Base-by-base conservation (phyloP, 2,888 invertebrate species). In the Caenorhabditis sp. region DNA sequence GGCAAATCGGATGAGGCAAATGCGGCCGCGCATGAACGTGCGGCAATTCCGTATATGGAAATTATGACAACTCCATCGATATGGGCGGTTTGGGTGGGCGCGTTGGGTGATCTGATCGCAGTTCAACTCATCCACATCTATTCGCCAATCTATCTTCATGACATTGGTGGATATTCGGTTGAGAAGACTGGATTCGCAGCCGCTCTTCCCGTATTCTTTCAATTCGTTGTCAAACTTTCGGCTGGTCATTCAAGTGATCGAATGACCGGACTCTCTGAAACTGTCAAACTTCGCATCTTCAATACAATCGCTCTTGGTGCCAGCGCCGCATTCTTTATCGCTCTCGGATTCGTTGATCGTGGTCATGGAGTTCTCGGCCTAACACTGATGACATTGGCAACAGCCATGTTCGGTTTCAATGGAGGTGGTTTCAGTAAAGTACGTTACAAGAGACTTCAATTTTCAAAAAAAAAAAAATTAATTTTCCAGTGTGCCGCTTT, bases 161-260 rank as follows among this genome's bases (percentile, higher is more conserved):
- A 72, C 24, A 82, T 86, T 8, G 79, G 86, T 4, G 76, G 76
- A 12, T 77, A 84, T 59, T 85, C 86, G 0, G 78, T 86, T 12
- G 81, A 83, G 49, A 83, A 86, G 60, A 86, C 86, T 17, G 86
- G 86, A 5, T 83, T 86, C 75, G 83, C 84, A 1, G 84, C 86
- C 14, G 85, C 86, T 31, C 70, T 86, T 53, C 84, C 85, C 0
- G 85, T 86, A 0, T 69, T 84, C 21, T 81, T 86, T 63, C 86
- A 85, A 74, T 86, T 86, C 66, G 66, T 82, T 57, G 83, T 87
- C 62, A 86, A 82, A 63, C 70, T 82, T 51, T 70, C 82, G 36
- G 86, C 86, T 21, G 86, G 86, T 5, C 86, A 86, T 54, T 79
- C 78, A 10, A 79, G 79, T 43, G 86, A 86, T 68, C 58, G 68